Evolutionary conservation across 2,113 vertebrate genomes (phyloP).

Genomic region (Hydrochoerus hydrochaeris): DNA sequence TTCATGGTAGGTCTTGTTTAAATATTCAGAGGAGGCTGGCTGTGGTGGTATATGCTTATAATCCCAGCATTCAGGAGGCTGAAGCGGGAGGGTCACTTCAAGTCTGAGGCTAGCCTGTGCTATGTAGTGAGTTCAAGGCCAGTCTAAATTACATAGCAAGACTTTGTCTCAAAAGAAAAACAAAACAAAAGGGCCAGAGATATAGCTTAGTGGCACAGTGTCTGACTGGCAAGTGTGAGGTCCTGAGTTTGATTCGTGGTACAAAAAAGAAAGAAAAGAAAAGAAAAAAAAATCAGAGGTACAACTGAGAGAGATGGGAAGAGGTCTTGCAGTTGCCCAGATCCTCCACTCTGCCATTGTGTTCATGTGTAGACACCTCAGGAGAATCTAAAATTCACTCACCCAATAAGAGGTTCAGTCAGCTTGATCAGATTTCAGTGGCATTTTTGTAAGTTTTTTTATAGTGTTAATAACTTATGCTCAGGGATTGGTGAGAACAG

Average conservation of each 20-base stretch:
- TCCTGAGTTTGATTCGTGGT: too few species aligned
- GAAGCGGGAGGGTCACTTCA: neutral
- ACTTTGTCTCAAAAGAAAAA: neutral
- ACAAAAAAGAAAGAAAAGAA: neutral
- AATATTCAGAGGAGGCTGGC: neutral
- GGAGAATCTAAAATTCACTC: neutral
- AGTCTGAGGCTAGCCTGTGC: neutral
- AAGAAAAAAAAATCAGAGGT: neutral
- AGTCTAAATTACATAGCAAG: neutral
- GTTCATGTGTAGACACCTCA: neutral
- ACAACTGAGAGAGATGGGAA: neutral
- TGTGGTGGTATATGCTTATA: neutral
- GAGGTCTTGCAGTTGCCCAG: neutral
- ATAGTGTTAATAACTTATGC: neutral
- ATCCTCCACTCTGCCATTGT: neutral
- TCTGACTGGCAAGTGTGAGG: too few species aligned
- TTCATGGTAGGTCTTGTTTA: conserved; percentile 25
- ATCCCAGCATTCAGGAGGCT: neutral
- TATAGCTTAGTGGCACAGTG: too few species aligned
- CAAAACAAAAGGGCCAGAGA: neutral
- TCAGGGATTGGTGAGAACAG: neutral
- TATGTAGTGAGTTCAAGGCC: neutral
- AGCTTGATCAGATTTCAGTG: neutral
- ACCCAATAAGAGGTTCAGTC: neutral
- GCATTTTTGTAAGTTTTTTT: conserved; percentile 4